Percentiles rank a stretch among this genome's conserved stretches.
These are phyloP conservation scores for Mantis religiosa DNA, from an alignment of 2,888 invertebrate species.

Conservation along the genomic window DNA sequence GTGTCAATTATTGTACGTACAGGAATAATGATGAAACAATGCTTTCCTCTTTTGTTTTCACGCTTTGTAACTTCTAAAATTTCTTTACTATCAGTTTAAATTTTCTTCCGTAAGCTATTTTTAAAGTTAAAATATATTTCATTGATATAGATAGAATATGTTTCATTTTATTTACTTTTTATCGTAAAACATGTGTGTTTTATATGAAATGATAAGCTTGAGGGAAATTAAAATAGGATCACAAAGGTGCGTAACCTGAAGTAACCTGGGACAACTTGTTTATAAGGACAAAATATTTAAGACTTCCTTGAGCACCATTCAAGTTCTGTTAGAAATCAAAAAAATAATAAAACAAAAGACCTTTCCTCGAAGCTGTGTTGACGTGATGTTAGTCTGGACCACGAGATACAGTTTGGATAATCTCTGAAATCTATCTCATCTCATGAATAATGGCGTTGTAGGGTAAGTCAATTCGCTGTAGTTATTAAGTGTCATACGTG, in stretches of 20 bases:
- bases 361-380: neutral
- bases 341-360: neutral
- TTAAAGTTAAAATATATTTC: too few relatives aligned
- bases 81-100: too few relatives aligned
- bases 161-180: too few relatives aligned
- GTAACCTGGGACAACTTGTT: neutral
- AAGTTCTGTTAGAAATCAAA: neutral
- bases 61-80: too few relatives aligned
- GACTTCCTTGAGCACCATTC: neutral
- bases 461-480: neutral
- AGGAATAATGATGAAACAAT: too few relatives aligned
- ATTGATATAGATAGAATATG: too few relatives aligned
- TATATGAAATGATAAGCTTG: too few relatives aligned
- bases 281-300: neutral
- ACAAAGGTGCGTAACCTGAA: neutral
- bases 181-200: too few relatives aligned
- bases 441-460: neutral
- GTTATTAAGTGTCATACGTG: neutral
- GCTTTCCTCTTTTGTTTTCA: too few relatives aligned
- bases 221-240: neutral
- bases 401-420: neutral
- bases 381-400: neutral
- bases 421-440: neutral
- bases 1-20: too few relatives aligned
- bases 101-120: too few relatives aligned